These are phyloP conservation scores for Lutraria rhynchaena DNA, from an alignment of 1,140 invertebrate species.

Conservation along the genomic window DNA sequence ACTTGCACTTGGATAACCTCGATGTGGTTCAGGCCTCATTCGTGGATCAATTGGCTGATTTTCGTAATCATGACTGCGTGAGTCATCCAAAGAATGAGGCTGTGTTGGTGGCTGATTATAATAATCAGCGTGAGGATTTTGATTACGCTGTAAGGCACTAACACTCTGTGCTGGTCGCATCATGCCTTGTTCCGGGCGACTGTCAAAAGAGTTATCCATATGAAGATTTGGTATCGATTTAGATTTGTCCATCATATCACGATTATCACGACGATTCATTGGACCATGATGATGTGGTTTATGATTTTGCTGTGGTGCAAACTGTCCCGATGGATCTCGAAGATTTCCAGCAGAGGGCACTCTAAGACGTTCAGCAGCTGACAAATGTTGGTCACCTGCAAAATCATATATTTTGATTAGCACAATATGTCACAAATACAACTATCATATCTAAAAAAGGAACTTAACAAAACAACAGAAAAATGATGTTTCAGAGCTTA, in stretches of 20 bases:
- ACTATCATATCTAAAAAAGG: too few relatives aligned
- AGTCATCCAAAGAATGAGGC: conserved; percentile 59
- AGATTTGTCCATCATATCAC: conserved; percentile 71
- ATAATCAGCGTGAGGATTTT: conserved; percentile 64
- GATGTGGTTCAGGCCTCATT: conserved; percentile 17
- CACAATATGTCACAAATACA: too few relatives aligned
- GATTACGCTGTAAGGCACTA: conserved; percentile 64
- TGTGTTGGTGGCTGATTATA: conserved; percentile 63
- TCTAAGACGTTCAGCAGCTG: conserved; percentile 61
- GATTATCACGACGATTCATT: conserved; percentile 40
- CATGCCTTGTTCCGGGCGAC: conserved; percentile 40
- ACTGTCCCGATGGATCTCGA: conserved; percentile 35
- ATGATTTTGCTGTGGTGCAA: conserved; percentile 32
- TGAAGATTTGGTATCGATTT: conserved; percentile 77
- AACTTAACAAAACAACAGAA: too few relatives aligned
- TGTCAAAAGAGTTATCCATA: conserved; percentile 72
- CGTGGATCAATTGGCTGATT: conserved; percentile 70
- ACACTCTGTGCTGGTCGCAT: conserved; percentile 76
- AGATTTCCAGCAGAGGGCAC: conserved; percentile 64
- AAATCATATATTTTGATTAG: conserved; percentile 21
- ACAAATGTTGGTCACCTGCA: conserved; percentile 65
- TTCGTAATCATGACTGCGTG: conserved; percentile 73
- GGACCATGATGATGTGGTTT: conserved; percentile 38
- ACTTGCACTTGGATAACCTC: conserved; percentile 30
- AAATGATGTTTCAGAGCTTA: too few relatives aligned